Evolutionary conservation across 2,888 invertebrate species (phyloP).

Genomic region (Coleophora deauratella): DNA sequence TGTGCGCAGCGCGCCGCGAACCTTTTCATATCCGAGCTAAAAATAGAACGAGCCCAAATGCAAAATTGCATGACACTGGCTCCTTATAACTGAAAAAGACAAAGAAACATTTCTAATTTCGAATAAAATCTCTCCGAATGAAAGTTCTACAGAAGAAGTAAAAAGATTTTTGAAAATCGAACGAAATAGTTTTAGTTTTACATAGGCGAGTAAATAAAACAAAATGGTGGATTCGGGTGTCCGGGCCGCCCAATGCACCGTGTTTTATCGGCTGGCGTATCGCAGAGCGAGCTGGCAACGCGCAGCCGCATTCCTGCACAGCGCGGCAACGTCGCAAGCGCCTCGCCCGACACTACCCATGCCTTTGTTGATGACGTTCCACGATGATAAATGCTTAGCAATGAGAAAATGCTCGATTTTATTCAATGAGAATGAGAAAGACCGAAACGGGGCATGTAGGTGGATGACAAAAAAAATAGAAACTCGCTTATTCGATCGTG

Average conservation of each 20-base stretch:
- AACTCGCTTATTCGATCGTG: neutral
- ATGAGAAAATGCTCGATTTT: slow-evolving; percentile 36
- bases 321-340: slow-evolving; percentile 56
- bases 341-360: slow-evolving; percentile 28
- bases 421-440: no score
- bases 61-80: slow-evolving; percentile 3
- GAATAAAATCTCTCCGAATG: neutral
- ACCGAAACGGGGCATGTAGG: no score
- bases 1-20: slow-evolving; percentile 15
- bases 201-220: slow-evolving; percentile 20
- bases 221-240: slow-evolving; percentile 48
- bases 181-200: slow-evolving; percentile 2
- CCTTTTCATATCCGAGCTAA: slow-evolving; percentile 36
- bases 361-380: slow-evolving; percentile 54
- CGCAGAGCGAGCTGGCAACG: slow-evolving; percentile 52
- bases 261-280: slow-evolving; percentile 50
- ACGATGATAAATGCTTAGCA: slow-evolving; percentile 41
- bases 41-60: slow-evolving; percentile 31
- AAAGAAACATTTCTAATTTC: neutral
- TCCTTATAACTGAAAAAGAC: no score
- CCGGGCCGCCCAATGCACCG: slow-evolving; percentile 65
- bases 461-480: neutral
- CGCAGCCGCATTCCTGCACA: slow-evolving; percentile 59
- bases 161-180: neutral
- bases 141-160: neutral